Percentiles rank a stretch among this genome's conserved stretches.
phyloP scores from a whole-genome alignment of 2,888 invertebrate species.

The Cynaeus angustus region DNA sequence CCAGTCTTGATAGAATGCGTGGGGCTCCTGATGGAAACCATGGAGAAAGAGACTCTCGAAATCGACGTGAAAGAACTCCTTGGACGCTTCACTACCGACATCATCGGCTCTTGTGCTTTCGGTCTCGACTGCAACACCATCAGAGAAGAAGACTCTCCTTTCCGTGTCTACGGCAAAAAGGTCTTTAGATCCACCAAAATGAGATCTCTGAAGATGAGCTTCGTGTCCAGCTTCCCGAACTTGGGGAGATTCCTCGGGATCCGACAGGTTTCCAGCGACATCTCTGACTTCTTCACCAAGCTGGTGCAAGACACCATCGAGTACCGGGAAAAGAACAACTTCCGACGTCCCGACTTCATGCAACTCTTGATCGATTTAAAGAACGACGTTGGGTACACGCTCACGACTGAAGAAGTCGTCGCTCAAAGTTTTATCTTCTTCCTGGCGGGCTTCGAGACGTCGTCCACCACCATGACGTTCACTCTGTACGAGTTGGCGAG shows the following conservation, averaged over 20 bases:
- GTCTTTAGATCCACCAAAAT: conserved; percentile 58
- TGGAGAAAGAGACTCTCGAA: conserved; percentile 47
- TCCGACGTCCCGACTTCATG: conserved; percentile 58
- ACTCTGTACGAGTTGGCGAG: conserved; percentile 73
- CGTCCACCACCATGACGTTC: conserved; percentile 75
- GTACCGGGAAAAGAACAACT: conserved; percentile 57
- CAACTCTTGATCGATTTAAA: conserved; percentile 59
- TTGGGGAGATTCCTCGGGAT: conserved; percentile 51
- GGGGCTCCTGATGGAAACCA: conserved; percentile 56
- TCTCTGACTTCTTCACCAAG: conserved; percentile 62
- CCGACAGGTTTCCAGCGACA: conserved; percentile 49
- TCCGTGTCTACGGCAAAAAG: conserved; percentile 63
- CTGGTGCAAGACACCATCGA: conserved; percentile 61
- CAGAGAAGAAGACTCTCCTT: conserved; percentile 67
- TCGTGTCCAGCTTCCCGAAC: conserved; percentile 36
- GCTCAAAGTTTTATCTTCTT: conserved; percentile 77
- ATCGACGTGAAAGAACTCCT: conserved; percentile 70
- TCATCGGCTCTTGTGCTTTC: conserved; percentile 76
- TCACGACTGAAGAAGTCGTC: conserved; percentile 55
- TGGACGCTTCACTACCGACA: conserved; percentile 75
- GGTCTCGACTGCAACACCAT: conserved; percentile 76
- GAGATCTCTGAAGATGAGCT: conserved; percentile 27
- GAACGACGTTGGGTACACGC: conserved; percentile 21
- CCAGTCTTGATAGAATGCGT: conserved; percentile 68
- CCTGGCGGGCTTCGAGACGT: conserved; percentile 78